Percentiles rank a stretch among this genome's conserved stretches.
Evolutionary conservation across 2,888 invertebrate species (phyloP).

Genomic region (Oligia fasciuncula): DNA sequence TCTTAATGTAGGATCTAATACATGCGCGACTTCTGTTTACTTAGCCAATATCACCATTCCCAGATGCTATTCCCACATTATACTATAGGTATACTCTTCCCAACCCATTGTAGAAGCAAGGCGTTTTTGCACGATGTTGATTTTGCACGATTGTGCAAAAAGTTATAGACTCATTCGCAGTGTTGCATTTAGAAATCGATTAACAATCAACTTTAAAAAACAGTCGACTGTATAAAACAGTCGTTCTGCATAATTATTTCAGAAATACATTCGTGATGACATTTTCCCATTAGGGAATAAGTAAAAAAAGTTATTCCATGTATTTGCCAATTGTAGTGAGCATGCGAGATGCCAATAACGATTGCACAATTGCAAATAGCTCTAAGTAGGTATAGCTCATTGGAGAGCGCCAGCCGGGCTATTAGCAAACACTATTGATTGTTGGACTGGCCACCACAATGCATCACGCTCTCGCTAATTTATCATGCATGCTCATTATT

Average conservation of each 20-base stretch:
- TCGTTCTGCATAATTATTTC: neutral
- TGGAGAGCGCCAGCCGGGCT: neutral
- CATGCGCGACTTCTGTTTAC: neutral
- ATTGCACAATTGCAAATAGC: conserved; percentile 31
- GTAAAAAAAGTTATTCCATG: conserved; percentile 29
- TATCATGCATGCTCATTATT: conserved; percentile 22
- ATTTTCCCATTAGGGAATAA: conserved; percentile 21
- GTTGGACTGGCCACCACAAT: conserved; percentile 18
- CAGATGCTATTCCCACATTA: neutral
- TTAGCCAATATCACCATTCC: neutral
- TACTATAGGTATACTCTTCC: neutral
- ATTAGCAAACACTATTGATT: conserved; percentile 53
- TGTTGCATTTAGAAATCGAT: conserved; percentile 7
- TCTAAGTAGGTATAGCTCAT: conserved; percentile 16
- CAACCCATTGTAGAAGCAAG: neutral
- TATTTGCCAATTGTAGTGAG: conserved; percentile 39
- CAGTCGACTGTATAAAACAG: neutral
- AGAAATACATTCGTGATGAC: conserved; percentile 13
- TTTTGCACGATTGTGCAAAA: neutral
- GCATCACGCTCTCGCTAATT: conserved; percentile 10
- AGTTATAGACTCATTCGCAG: neutral
- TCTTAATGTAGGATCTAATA: neutral
- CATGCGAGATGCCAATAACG: conserved; percentile 51
- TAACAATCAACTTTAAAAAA: neutral
- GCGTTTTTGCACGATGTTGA: neutral